Conservation (phyloP, 2,888 invertebrate species). For the Paralinhomoeus sp. region DNA sequence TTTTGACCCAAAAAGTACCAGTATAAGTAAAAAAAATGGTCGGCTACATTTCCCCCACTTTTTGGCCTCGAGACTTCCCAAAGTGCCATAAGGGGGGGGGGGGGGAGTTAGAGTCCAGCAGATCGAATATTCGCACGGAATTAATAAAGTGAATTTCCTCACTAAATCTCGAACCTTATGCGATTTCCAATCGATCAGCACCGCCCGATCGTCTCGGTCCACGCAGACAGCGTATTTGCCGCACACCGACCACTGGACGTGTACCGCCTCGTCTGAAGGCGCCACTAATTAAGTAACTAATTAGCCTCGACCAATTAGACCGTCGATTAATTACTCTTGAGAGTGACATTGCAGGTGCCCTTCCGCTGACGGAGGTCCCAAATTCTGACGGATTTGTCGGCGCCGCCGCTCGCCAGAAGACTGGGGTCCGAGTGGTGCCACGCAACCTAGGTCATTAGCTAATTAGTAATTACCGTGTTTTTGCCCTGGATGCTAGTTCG, state of each 20-base stretch:
- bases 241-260: constrained; percentile 93
- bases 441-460: too few relatives aligned
- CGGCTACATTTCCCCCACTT: too few relatives aligned
- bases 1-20: too few relatives aligned
- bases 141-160: too few relatives aligned
- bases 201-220: constrained; percentile 87
- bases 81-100: too few relatives aligned
- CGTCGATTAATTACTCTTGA: constrained; percentile 55
- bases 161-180: too few relatives aligned
- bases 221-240: constrained; percentile 90
- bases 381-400: constrained; percentile 68
- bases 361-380: constrained; percentile 85
- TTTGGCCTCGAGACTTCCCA: too few relatives aligned
- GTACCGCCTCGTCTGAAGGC: constrained; percentile 67
- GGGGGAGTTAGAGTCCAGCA: too few relatives aligned
- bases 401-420: constrained; percentile 76
- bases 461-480: too few relatives aligned
- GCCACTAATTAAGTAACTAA: background rate
- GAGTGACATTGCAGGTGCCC: constrained; percentile 60
- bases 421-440: constrained; percentile 87
- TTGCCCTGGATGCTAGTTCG: too few relatives aligned
- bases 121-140: too few relatives aligned
- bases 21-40: too few relatives aligned
- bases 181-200: constrained; percentile 73
- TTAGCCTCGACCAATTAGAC: background rate